Percentiles rank a stretch among this genome's conserved stretches.
Evolutionary conservation across 2,888 invertebrate genomes (phyloP).

Genomic region (Ichneumon xanthorius): DNA sequence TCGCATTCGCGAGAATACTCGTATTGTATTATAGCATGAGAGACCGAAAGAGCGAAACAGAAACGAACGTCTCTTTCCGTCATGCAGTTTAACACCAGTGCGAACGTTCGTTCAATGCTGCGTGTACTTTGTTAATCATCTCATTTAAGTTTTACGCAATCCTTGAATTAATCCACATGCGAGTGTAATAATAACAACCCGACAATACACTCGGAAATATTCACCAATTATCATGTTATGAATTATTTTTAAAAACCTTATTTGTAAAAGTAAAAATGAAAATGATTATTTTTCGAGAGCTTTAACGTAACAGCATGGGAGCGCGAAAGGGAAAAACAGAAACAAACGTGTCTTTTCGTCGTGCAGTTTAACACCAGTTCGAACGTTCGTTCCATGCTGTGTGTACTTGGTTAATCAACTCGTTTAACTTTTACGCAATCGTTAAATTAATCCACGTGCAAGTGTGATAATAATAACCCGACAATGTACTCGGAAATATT

Average conservation of each 20-base stretch:
- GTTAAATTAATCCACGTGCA: background rate
- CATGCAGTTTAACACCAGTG: background rate
- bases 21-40: conserved; percentile 1
- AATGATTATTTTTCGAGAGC: too few relatives aligned
- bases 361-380: background rate
- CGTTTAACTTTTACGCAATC: background rate
- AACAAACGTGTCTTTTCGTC: background rate
- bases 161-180: background rate
- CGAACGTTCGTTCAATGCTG: background rate
- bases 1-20: conserved; percentile 34
- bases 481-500: background rate
- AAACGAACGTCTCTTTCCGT: background rate
- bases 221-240: background rate
- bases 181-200: background rate
- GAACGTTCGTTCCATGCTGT: background rate
- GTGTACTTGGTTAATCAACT: background rate
- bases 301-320: too few relatives aligned
- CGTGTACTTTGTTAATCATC: background rate
- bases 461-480: background rate
- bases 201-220: background rate
- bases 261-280: too few relatives aligned
- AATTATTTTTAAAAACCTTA: background rate
- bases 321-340: background rate
- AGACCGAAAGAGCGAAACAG: background rate
- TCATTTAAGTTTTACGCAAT: background rate